Base-by-base conservation (phyloP, 2,797 vertebrate species). In the Danio albolineatus region DNA sequence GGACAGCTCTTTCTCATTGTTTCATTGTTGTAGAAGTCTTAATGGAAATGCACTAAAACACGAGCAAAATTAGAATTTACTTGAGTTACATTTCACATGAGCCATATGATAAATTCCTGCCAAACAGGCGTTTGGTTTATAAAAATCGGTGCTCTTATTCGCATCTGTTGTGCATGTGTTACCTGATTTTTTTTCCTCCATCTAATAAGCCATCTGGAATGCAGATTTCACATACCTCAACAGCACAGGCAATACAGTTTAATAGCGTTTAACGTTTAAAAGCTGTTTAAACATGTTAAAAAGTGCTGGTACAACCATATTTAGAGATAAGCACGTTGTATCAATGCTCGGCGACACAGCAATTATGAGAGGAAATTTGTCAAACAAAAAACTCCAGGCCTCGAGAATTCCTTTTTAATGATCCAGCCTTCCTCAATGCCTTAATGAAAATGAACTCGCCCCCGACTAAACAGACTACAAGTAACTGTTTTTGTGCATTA, bases 91-190 rank as follows among this genome's bases (percentile, higher is more conserved):
- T 78, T 61, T 56, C 53, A 76, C 19, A 66, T 54, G 36, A 77
- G 64, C 16, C 73, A 39, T 43, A 69, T 51, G 59, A 82, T 66
- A 62, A 69, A 67, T 83, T 73, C 66, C 62, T 48, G 78, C 76
- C 76, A 66, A 83, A 83, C 66, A 85, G 82, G 64, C 21, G 57
- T 60, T 54, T 65, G 76, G 60, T 80, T 83, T 81, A 77, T 51
- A 87, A 81, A 82, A 86, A 75, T 72, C 59, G 53, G 38, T 28
- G 13, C 48, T 79, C 62, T 77, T 83, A 78, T 70, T 82, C 66
- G 79, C 88, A 88, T 87, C 85, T 89, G 88, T 80, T 79, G 17
- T 79, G 74, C 84, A 88, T 77, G 76, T 89, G 86, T 82, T 80
- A 82, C 84, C 79, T 85, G 84, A 67, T 72, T 85, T 72, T 82